Evolutionary conservation across 1,140 invertebrate species (phyloP), one percentile per base, ranked within the genome.

Genomic region (Bombus superbus): DNA sequence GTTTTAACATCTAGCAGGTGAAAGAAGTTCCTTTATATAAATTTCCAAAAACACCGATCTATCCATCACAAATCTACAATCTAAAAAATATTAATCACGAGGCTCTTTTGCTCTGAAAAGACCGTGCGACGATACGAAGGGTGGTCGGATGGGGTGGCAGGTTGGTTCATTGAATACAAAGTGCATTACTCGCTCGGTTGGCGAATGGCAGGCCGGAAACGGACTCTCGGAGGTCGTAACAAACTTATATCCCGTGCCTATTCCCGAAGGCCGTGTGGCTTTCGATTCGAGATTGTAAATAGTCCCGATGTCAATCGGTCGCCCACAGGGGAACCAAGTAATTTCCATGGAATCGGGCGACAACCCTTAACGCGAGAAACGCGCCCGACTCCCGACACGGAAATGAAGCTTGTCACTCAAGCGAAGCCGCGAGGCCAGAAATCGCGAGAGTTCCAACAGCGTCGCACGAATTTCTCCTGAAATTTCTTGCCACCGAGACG

Each of bases 381-480:
- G 64, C 64, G 59, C 53, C 74, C 22, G 28, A 28, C 57, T 3
- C 28, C 32, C 25, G 32, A 59, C 40, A 53, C 75, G 82, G 82
- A 84, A 84, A 84, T 84, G 74, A 84, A 78, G 66, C 82, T 42
- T 79, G 82, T 64, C 74, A 78, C 81, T 82, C 81, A 59, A 75
- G 73, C 32, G 59, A 64, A 81, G 9, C 53, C 13, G 76, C 62
- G 32, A 35, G 15, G 71, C 69, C 53, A 62, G 71, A 64, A 82
- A 59, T 74, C 53, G 80, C 38, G 22, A 32, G n/a, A 44, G 44
- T 9, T n/a, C 28, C 64, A 22, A n/a, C 3, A 53, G 47, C 35
- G 35, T 25, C 25, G 4, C 35, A 13, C 25, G 57, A 83, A 76
- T 83, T 76, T 64, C 72, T 47, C 57, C 6, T 10, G 40, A 22